These are phyloP conservation scores for Solenopsis invicta DNA, from an alignment of 1,140 invertebrate species.

Conservation along the genomic window DNA sequence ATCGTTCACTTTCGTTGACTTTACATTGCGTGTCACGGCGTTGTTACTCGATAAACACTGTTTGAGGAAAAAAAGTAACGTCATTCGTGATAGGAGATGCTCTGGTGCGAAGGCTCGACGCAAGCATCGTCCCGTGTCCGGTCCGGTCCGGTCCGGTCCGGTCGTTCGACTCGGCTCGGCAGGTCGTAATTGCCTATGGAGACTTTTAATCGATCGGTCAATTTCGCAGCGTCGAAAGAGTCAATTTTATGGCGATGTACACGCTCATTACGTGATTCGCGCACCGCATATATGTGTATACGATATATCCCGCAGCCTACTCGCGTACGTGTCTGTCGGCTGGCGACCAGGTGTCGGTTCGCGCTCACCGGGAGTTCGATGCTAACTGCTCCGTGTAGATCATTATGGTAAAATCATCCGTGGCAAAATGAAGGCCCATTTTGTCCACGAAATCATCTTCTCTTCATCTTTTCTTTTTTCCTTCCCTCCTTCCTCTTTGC, in stretches of 20 bases:
- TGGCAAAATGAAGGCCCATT: slow-evolving; percentile 66
- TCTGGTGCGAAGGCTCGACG: slow-evolving; percentile 29
- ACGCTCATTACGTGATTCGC: slow-evolving; percentile 57
- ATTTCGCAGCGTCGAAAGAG: slow-evolving; percentile 58
- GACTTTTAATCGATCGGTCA: slow-evolving; percentile 68
- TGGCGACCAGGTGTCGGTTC: slow-evolving; percentile 81
- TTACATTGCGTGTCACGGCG: slow-evolving; percentile 13
- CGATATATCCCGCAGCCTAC: slow-evolving; percentile 16
- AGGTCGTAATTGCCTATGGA: slow-evolving; percentile 51
- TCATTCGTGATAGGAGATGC: not conserved
- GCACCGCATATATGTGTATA: slow-evolving; percentile 19
- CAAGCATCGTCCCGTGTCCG: not conserved
- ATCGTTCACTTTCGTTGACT: slow-evolving; percentile 1
- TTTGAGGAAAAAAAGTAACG: not conserved
- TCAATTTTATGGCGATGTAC: slow-evolving; percentile 62
- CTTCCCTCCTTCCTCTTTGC: not conserved
- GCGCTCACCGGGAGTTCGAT: slow-evolving; percentile 77
- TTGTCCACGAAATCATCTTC: slow-evolving; percentile 15
- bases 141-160: no score
- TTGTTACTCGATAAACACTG: slow-evolving; percentile 25
- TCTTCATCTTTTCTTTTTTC: not conserved
- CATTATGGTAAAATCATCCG: slow-evolving; percentile 64
- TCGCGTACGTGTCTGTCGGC: slow-evolving; percentile 63
- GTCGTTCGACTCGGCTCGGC: not conserved
- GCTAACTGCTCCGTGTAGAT: slow-evolving; percentile 73